Evolutionary conservation across 2,797 vertebrate species (phyloP), one percentile per base, ranked within the genome.

Genomic region (Babyrousa celebensis): DNA sequence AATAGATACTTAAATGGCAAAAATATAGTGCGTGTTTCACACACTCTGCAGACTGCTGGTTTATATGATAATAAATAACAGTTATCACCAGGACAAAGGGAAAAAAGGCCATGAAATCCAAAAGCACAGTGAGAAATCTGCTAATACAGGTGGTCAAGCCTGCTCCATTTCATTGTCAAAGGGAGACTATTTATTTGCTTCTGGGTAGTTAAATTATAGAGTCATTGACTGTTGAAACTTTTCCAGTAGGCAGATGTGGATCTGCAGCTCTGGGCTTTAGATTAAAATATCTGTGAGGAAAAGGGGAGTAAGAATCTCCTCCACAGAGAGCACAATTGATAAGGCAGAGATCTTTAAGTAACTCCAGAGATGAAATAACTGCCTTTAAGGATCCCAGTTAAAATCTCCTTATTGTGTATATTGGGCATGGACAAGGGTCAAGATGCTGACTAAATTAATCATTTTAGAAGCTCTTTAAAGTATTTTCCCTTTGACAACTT

Each of bases 41-140:
- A 91, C 25, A 90, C 68, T 77, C 96, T 84, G 88, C 63, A 94
- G 97, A 90, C 87, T 77, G 54, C 74, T 96, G 65, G 90, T 95
- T 96, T 96, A 94, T 96, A 95, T 93, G 95, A 95, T 95, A 97
- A 97, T 96, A 98, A 98, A 97, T 97, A 96, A 96, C 58, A 95
- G 88, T 95, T 97, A 96, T 92, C 82, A 79, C 95, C 78, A 92
- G 93, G 92, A 96, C 82, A 98, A 96, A 95, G 85, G 58, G 4
- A 62, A 97, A 90, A 94, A 97, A 71, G 52, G 63, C 48, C 29
- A 21, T 84, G 87, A 93, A 97, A 97, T 96, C 85, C 92, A 92
- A 95, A 91, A 88, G 87, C 92, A 89, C 96, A 84, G 87, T 95
- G 87, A 96, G 96, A 97, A 95, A 96, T 96, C 94, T 92, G 54